phyloP scores from a whole-genome alignment of 2,888 invertebrate species.

The Rhogogaster chlorosoma region DNA sequence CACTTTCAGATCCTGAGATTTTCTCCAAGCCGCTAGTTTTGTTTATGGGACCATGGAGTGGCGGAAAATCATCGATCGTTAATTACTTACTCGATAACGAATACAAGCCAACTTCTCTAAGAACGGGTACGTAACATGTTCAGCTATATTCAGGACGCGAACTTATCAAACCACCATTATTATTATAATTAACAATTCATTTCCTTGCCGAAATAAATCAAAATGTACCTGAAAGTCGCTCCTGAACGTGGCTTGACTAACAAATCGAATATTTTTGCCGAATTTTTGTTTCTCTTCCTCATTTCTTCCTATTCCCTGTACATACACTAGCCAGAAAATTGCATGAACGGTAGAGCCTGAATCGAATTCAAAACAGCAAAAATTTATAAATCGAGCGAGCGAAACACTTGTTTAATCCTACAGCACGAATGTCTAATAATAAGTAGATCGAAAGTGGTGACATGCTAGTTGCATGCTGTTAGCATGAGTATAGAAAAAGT shows the following conservation, averaged over 20 bases:
- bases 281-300: not conserved
- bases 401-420: not conserved
- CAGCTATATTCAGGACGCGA: not conserved
- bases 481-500: conserved; percentile 61
- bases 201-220: not conserved
- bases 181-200: not conserved
- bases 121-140: conserved; percentile 85
- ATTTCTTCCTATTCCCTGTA: not conserved
- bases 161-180: not conserved
- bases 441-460: not conserved
- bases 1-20: conserved; percentile 90
- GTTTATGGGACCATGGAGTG: conserved; percentile 98
- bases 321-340: not conserved
- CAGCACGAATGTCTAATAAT: conserved; percentile 6
- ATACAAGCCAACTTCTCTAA: conserved; percentile 89
- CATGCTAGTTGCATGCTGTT: conserved; percentile 36
- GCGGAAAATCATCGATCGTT: conserved; percentile 96
- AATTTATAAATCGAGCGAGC: not conserved
- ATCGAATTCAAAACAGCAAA: not conserved
- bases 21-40: conserved; percentile 95
- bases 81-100: conserved; percentile 95
- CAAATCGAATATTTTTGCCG: not conserved
- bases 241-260: not conserved
- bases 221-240: not conserved
- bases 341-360: not conserved